These are phyloP conservation scores for Scopus umbretta DNA, from an alignment of 2,113 vertebrate species.

Conservation along the genomic window DNA sequence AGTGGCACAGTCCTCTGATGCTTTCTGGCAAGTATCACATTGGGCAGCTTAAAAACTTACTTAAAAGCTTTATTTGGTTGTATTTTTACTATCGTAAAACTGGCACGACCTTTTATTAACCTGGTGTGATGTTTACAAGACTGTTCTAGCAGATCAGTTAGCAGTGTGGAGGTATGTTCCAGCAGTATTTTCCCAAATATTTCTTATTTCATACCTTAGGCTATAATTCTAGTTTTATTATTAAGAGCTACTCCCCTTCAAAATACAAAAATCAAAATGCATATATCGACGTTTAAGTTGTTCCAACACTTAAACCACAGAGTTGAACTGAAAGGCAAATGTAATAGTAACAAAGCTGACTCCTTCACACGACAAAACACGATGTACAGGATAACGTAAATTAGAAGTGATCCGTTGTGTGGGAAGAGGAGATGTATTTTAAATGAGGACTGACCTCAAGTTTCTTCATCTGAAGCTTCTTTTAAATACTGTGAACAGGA, in stretches of 20 bases:
- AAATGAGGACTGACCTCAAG: neutral
- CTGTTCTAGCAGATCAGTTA: neutral
- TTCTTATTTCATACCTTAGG: neutral
- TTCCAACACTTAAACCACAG: neutral
- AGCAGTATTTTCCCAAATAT: neutral
- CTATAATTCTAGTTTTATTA: neutral
- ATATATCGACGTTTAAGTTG: neutral
- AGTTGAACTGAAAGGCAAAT: neutral
- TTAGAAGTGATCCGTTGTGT: rapidly evolving
- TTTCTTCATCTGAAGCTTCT: neutral
- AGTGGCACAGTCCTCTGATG: neutral
- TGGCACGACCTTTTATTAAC: slow-evolving; percentile 8
- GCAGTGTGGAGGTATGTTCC: neutral
- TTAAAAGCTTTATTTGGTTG: neutral
- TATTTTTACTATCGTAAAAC: neutral
- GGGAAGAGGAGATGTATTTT: neutral
- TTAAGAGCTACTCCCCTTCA: neutral
- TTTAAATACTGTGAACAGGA: neutral
- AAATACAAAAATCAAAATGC: neutral
- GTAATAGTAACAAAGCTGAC: neutral
- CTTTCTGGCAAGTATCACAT: neutral
- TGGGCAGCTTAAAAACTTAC: neutral
- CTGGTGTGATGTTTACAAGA: neutral
- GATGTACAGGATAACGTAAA: rapidly evolving
- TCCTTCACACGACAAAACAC: neutral